A percentile compares a stretch with the other conserved stretches of the same genome.
These are phyloP conservation scores for Cyclura pinguis DNA, from an alignment of 2,797 vertebrate genomes.

Conservation along the genomic window DNA sequence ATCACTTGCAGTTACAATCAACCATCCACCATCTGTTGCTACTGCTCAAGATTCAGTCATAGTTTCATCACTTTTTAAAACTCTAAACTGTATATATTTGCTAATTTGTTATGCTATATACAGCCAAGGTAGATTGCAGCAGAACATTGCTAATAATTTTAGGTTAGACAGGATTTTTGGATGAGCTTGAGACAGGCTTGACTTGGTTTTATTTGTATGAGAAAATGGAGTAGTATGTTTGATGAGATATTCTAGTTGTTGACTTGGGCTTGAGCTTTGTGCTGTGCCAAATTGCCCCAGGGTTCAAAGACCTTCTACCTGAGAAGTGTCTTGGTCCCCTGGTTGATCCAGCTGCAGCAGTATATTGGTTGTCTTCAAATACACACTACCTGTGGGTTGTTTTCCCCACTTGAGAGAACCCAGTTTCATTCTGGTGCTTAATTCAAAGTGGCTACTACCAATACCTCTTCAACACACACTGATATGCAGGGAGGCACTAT, in stretches of 20 bases:
- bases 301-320: not conserved
- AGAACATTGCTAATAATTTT: not conserved
- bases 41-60: not conserved
- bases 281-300: not conserved
- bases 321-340: not conserved
- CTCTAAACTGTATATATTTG: conserved; percentile 2
- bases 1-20: not conserved
- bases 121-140: accelerated
- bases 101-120: not conserved
- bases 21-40: conserved; percentile 16
- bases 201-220: not conserved
- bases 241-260: not conserved
- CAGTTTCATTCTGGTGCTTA: not conserved
- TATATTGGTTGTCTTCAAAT: not conserved
- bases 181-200: not conserved
- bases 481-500: not conserved
- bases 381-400: too few relatives aligned
- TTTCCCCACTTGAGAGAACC: not conserved
- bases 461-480: not conserved
- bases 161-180: not conserved
- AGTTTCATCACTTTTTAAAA: conserved; percentile 5
- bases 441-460: not conserved
- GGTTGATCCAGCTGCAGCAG: not conserved
- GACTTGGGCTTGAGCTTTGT: accelerated
- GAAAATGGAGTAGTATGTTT: not conserved